phyloP scores from a whole-genome alignment of 2,113 vertebrate genomes.

The Oriolus oriolus region DNA sequence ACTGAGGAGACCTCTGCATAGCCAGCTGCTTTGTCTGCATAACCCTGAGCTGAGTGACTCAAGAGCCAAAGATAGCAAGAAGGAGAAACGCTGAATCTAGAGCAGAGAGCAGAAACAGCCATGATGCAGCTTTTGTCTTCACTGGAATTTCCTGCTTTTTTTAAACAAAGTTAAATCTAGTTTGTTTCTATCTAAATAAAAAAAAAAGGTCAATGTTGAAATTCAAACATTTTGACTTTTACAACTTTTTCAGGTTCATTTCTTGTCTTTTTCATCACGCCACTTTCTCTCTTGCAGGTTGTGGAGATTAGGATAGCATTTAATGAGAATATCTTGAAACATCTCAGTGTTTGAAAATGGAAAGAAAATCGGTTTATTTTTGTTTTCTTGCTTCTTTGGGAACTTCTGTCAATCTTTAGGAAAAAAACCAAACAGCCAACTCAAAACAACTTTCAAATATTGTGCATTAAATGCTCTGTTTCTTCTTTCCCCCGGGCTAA shows the following conservation, averaged over 20 bases:
- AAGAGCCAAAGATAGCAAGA: not conserved
- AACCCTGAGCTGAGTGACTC: not conserved
- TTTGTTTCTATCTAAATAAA: not conserved
- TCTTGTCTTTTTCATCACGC: not conserved
- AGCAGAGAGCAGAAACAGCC: not conserved
- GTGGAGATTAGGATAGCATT: not conserved
- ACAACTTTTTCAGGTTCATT: not conserved
- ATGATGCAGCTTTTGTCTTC: accelerated
- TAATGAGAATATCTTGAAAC: not conserved
- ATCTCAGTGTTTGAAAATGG: not conserved
- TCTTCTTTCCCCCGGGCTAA: not conserved
- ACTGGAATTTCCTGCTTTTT: not conserved
- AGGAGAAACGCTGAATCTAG: not conserved
- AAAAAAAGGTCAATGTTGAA: not conserved
- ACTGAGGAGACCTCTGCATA: not conserved
- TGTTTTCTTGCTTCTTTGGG: not conserved
- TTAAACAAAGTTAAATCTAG: not conserved
- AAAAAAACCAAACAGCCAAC: not conserved
- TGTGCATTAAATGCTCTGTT: not conserved
- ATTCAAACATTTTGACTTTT: not conserved
- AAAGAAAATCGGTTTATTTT: not conserved
- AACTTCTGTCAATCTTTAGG: not conserved
- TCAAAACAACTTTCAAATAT: not conserved
- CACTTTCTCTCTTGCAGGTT: not conserved
- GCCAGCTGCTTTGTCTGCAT: accelerated